Percentiles rank a stretch among this genome's conserved stretches.
These are phyloP conservation scores for Coelogynopora nodosa DNA, from an alignment of 2,888 invertebrate species.

Conservation along the genomic window DNA sequence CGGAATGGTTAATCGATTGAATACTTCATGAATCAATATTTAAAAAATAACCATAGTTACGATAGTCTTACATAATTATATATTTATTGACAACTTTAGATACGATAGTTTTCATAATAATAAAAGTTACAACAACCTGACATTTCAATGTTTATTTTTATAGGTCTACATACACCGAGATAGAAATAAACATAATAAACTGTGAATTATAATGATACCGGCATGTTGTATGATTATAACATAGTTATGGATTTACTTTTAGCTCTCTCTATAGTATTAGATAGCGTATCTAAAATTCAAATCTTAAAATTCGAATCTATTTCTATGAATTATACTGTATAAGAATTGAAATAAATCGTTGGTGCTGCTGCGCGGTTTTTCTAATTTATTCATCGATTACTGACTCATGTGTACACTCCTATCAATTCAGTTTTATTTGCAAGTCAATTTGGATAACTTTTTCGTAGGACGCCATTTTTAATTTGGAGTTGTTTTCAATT, in stretches of 20 bases:
- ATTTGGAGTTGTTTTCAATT: neutral
- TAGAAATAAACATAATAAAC: slow-evolving; percentile 6
- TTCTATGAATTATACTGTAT: too few relatives aligned
- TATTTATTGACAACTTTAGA: slow-evolving; percentile 12
- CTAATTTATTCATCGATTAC: too few relatives aligned
- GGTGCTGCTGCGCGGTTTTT: too few relatives aligned
- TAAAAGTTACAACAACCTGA: slow-evolving; percentile 31
- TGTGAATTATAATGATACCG: neutral
- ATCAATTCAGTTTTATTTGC: neutral
- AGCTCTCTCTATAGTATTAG: too few relatives aligned
- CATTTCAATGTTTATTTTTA: slow-evolving; percentile 6
- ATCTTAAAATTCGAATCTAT: too few relatives aligned
- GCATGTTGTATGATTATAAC: too few relatives aligned
- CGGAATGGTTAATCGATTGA: slow-evolving; percentile 23
- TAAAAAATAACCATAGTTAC: slow-evolving; percentile 18
- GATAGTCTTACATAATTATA: slow-evolving; percentile 24
- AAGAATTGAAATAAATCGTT: neutral
- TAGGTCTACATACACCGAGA: neutral
- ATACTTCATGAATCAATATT: neutral
- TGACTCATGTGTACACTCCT: too few relatives aligned
- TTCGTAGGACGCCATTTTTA: too few relatives aligned
- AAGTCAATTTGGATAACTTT: neutral
- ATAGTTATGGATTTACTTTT: too few relatives aligned
- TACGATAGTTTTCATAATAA: slow-evolving; percentile 20
- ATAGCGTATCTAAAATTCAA: too few relatives aligned